These are phyloP conservation scores for Myotis daubentonii DNA, from an alignment of 2,797 vertebrate genomes.

Conservation along the genomic window DNA sequence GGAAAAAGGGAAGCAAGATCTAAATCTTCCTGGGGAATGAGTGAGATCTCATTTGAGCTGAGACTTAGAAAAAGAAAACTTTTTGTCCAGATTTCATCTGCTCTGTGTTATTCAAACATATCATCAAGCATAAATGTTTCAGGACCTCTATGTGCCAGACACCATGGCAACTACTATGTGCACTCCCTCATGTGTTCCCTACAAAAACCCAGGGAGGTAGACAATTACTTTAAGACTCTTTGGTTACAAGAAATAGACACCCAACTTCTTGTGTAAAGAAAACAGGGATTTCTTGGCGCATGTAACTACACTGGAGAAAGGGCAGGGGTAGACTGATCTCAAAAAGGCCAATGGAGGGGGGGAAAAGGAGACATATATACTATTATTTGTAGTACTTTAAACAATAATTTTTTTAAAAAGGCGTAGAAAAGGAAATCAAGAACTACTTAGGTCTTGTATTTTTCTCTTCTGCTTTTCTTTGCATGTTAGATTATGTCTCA, in stretches of 20 bases:
- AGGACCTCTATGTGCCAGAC: neutral
- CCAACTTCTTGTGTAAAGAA: slow-evolving; percentile 43
- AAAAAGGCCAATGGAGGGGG: neutral
- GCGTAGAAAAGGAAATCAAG: slow-evolving; percentile 1
- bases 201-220: neutral
- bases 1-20: neutral
- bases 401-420: too few relatives aligned
- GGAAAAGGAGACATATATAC: too few relatives aligned
- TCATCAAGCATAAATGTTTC: slow-evolving; percentile 38
- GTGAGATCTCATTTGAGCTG: neutral
- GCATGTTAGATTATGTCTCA: slow-evolving; percentile 2
- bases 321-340: neutral
- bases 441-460: neutral
- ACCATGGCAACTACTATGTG: neutral
- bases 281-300: neutral
- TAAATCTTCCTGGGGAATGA: neutral
- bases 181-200: neutral
- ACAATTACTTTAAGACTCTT: neutral
- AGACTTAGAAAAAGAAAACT: neutral
- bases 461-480: slow-evolving; percentile 23
- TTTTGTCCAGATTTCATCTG: slow-evolving; percentile 23
- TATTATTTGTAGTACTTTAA: too few relatives aligned
- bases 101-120: slow-evolving; percentile 36
- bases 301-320: neutral
- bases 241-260: neutral